phyloP scores from a whole-genome alignment of 2,888 invertebrate genomes.

The Scrobipalpa costella region DNA sequence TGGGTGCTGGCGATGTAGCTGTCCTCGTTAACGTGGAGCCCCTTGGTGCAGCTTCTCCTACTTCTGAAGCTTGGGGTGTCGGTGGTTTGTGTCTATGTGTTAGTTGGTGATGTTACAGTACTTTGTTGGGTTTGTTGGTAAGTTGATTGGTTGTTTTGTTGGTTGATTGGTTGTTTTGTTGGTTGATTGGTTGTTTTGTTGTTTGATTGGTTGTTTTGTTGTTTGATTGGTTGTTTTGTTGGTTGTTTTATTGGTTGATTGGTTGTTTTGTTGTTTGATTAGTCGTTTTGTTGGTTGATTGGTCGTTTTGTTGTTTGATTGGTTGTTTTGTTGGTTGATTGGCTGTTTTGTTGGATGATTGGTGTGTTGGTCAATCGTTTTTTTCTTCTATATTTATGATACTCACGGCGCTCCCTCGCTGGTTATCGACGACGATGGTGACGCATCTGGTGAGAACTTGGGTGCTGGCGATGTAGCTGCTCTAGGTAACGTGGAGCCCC shows the following conservation, averaged over 20 bases:
- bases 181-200: too few relatives aligned
- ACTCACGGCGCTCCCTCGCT: constrained; percentile 88
- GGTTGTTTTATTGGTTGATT: neutral
- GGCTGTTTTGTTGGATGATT: neutral
- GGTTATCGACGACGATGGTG: constrained; percentile 93
- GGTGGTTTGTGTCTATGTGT: too few relatives aligned
- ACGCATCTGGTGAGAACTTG: constrained; percentile 91
- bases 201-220: neutral
- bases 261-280: too few relatives aligned
- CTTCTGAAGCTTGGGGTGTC: constrained; percentile 51
- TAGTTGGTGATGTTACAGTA: too few relatives aligned
- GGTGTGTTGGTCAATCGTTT: neutral
- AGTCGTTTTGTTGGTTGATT: too few relatives aligned
- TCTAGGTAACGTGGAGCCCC: constrained; percentile 68
- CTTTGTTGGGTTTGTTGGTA: too few relatives aligned
- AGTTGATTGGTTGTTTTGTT: too few relatives aligned
- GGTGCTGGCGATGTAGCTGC: constrained; percentile 71
- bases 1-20: constrained; percentile 74
- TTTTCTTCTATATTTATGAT: neutral
- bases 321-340: neutral
- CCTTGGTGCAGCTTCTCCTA: constrained; percentile 73
- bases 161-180: too few relatives aligned
- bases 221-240: neutral
- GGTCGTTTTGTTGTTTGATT: neutral
- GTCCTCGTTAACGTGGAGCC: constrained; percentile 70